These are phyloP conservation scores for Chionis minor DNA, from an alignment of 2,113 vertebrate genomes.

Conservation along the genomic window DNA sequence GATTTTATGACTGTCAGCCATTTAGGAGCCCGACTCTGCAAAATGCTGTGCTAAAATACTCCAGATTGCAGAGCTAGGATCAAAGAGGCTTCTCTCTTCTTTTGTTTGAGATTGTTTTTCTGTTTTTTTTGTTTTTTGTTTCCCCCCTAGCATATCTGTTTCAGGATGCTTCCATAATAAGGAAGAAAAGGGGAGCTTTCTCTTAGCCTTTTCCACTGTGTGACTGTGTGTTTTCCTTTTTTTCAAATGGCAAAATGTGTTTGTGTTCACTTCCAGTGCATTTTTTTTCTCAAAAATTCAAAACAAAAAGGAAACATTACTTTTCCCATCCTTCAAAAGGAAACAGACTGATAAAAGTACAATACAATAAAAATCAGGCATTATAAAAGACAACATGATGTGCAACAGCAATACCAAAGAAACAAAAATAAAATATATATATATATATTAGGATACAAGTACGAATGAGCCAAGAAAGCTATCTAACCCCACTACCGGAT, in stretches of 20 bases:
- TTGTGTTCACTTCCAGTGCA: slow-evolving; percentile 82
- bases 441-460: slow-evolving; percentile 62
- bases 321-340: slow-evolving; percentile 73
- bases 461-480: slow-evolving; percentile 73
- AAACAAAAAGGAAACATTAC: slow-evolving; percentile 71
- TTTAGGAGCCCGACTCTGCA: neutral
- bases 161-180: slow-evolving; percentile 12
- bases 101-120: neutral
- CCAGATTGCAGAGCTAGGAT: neutral
- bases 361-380: slow-evolving; percentile 78
- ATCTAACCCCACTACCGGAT: slow-evolving; percentile 68
- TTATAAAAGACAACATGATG: slow-evolving; percentile 77
- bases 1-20: neutral
- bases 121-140: neutral
- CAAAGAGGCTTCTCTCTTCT: slow-evolving; percentile 37
- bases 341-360: slow-evolving; percentile 72
- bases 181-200: slow-evolving; percentile 32
- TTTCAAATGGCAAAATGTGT: slow-evolving; percentile 73
- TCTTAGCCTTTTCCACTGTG: slow-evolving; percentile 24
- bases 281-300: slow-evolving; percentile 69
- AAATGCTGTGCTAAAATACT: slow-evolving; percentile 4
- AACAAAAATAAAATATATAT: slow-evolving; percentile 60
- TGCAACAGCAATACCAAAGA: slow-evolving; percentile 78
- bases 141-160: neutral
- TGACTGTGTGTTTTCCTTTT: slow-evolving; percentile 64